Evolutionary conservation across 2,888 invertebrate genomes (phyloP).

Genomic region (Drosophila borborema): DNA sequence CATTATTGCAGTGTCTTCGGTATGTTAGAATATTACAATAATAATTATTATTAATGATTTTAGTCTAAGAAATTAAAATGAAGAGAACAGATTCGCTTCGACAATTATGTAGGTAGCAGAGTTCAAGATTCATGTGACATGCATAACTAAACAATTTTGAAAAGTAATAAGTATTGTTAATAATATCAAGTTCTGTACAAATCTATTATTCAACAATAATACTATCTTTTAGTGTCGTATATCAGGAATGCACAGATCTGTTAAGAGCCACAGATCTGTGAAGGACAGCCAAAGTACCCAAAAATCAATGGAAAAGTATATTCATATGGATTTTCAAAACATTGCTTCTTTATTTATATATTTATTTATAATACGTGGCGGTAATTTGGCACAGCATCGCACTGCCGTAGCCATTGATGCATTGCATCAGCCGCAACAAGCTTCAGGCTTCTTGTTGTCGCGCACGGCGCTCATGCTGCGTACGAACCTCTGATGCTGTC

Average conservation of each 20-base stretch:
- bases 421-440: conserved; percentile 4
- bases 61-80: too few species aligned
- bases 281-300: background rate
- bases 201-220: background rate
- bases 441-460: background rate
- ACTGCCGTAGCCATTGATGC: background rate
- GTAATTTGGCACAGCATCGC: background rate
- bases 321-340: conserved; percentile 11
- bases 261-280: background rate
- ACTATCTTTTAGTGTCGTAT: background rate
- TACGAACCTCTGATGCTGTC: background rate
- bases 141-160: background rate
- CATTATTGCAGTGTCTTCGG: background rate
- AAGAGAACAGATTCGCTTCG: background rate
- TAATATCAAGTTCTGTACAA: background rate
- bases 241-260: background rate
- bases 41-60: too few species aligned
- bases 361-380: conserved; percentile 4
- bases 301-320: background rate
- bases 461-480: background rate
- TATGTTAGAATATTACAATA: background rate
- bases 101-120: background rate
- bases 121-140: too few species aligned
- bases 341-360: conserved; percentile 14
- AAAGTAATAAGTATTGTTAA: background rate